Conservation (phyloP, 1,140 invertebrate genomes). For the Lucilia cuprina region DNA sequence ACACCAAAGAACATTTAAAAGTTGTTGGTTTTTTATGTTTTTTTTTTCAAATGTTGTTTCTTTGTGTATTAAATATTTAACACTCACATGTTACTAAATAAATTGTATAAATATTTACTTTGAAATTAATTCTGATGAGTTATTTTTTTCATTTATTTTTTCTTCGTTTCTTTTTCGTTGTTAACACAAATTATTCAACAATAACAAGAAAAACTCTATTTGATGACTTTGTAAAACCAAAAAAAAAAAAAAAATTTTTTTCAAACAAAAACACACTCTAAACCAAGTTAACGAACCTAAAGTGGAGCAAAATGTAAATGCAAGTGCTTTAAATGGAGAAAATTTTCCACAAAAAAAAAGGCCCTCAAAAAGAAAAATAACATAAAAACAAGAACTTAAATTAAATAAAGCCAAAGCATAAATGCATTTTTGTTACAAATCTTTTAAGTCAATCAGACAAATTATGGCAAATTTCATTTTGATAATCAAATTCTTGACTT, state of each 20-base stretch:
- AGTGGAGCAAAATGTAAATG: neutral
- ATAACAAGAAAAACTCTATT: neutral
- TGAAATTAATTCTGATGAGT: conserved; percentile 12
- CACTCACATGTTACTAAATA: neutral
- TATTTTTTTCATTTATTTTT: neutral
- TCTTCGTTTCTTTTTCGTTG: neutral
- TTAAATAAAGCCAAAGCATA: neutral
- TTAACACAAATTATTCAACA: neutral
- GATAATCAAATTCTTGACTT: conserved; percentile 21
- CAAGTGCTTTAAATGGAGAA: neutral
- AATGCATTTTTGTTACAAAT: neutral
- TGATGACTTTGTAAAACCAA: neutral
- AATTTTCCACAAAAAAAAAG: neutral
- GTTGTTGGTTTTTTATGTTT: neutral
- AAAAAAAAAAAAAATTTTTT: neutral
- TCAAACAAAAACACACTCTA: neutral
- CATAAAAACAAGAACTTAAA: no score
- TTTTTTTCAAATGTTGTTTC: neutral
- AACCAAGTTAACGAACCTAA: neutral
- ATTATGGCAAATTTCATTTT: conserved; percentile 33
- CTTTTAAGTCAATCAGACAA: conserved; percentile 22
- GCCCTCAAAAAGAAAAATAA: neutral
- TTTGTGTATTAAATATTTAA: neutral
- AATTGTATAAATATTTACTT: neutral
- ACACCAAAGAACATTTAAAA: no score